These are phyloP conservation scores for Porites australiensis DNA, from an alignment of 64 coral and sea anemone species.

Conservation along the genomic window DNA sequence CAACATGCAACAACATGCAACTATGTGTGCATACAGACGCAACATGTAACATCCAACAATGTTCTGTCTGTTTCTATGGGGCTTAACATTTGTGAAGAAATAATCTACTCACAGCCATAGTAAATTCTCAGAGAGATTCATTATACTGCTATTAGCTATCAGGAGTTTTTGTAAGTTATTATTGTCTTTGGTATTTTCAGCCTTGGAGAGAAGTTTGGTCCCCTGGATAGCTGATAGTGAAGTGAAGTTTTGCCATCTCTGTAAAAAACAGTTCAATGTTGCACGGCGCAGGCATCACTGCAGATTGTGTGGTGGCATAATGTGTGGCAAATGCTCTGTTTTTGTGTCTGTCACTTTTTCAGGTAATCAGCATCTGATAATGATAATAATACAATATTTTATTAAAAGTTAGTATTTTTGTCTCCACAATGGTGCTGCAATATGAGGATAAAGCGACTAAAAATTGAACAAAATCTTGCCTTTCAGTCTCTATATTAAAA, in stretches of 20 bases:
- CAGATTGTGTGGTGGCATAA: conserved; percentile 93
- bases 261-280: conserved; percentile 93
- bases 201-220: conserved; percentile 92
- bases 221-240: conserved; percentile 99
- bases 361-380: conserved; percentile 36
- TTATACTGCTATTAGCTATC: too few species aligned
- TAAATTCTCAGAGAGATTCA: too few species aligned
- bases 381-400: background rate
- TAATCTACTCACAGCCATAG: too few species aligned
- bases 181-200: conserved; percentile 47
- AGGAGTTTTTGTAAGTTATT: background rate
- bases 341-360: conserved; percentile 84
- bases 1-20: too few species aligned
- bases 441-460: too few species aligned
- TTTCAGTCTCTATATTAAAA: conserved; percentile 59
- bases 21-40: too few species aligned
- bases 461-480: too few species aligned
- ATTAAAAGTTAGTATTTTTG: background rate
- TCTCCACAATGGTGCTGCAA: too few species aligned
- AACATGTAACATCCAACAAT: too few species aligned
- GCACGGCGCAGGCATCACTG: conserved; percentile 95
- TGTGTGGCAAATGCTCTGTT: conserved; percentile 94
- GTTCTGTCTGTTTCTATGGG: too few species aligned
- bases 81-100: too few species aligned
- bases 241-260: conserved; percentile 91